A percentile compares a stretch with the other conserved stretches of the same genome.
These are phyloP conservation scores for Odontamblyopus rebecca DNA, from an alignment of 2,797 vertebrate species.

Conservation along the genomic window DNA sequence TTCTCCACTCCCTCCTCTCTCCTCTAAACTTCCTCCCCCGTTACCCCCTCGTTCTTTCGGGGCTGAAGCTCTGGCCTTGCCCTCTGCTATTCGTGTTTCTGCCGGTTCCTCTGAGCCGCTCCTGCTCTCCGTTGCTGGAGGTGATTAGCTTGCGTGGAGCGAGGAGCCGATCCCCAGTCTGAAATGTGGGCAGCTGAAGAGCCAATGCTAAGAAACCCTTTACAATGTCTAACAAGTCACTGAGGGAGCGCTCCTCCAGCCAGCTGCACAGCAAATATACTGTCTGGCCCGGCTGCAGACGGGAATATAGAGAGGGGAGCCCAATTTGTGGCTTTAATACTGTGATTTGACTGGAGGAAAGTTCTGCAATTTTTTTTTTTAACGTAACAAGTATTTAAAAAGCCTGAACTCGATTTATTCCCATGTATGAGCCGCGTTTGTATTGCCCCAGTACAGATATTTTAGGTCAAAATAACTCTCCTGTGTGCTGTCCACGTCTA, in stretches of 20 bases:
- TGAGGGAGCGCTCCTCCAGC: conserved; percentile 19
- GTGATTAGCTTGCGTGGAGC: conserved; percentile 22
- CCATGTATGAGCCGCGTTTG: too few relatives aligned
- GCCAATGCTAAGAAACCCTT: conserved; percentile 22
- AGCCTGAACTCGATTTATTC: too few relatives aligned
- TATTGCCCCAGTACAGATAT: too few relatives aligned
- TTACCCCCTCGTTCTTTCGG: background rate
- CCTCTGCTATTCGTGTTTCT: conserved; percentile 13
- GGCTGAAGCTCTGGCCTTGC: background rate
- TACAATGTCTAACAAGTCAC: conserved; percentile 49
- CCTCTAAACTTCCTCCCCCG: background rate
- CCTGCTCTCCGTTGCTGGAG: background rate
- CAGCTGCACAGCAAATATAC: background rate
- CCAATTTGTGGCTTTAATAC: background rate
- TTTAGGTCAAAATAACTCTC: too few relatives aligned
- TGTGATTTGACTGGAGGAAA: background rate
- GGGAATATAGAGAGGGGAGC: background rate
- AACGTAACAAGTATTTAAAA: too few relatives aligned
- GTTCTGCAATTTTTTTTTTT: background rate
- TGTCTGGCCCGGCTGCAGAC: background rate
- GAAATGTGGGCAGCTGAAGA: conserved; percentile 22
- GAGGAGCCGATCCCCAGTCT: conserved; percentile 25
- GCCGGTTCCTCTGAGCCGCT: conserved; percentile 14
- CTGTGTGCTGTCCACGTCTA: too few relatives aligned
- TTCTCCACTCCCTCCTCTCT: background rate